Base-by-base conservation (phyloP, 2,113 vertebrate genomes). In the Uria lomvia region DNA sequence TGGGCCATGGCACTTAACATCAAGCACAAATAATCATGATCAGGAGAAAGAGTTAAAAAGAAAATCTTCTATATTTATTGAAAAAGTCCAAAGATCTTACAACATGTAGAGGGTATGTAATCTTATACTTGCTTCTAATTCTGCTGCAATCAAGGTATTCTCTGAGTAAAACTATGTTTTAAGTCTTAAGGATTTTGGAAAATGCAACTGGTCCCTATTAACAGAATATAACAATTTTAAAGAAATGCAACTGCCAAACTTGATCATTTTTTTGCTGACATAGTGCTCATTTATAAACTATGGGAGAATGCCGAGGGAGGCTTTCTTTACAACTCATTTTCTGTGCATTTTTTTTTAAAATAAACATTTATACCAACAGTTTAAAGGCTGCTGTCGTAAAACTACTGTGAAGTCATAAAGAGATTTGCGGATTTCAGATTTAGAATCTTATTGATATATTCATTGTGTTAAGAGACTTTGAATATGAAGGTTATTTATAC, bases 191-290 rank as follows among this genome's bases (percentile, higher is more conserved):
- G 23, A 71, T 84, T 83, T 91, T 78, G 74, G 60, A 94, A 93
- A 84, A 86, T 84, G 38, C 63, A 92, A 90, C 72, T 90, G 82
- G 43, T 92, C 60, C 34, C 17, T 93, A 56, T 91, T 93, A 93
- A 59, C 30, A 65, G 3, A 15, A 26, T 66, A 78, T 68, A 95
- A 71, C 26, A 74, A 50, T 74, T 95, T 79, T 77, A 34, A 84
- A 91, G 60, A 79, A 92, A 27, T 66, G 12, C 29, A 62, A n/a
- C 55, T 82, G 83, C 72, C 82, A 94, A 93, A 88, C 18, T 49
- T 30, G 10, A 74, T 85, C 11, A 3, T 32, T 75, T 73, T 89
- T 87, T 92, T 79, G 14, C 76, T 91, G 84, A 81, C 40, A 67
- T 47, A 58, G 23, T 76, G 12, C 9, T 70, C 5, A 42, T 91